Percentiles rank a stretch among this genome's conserved stretches.
phyloP scores from a whole-genome alignment of 2,797 vertebrate species.

The Cyprinella venusta region DNA sequence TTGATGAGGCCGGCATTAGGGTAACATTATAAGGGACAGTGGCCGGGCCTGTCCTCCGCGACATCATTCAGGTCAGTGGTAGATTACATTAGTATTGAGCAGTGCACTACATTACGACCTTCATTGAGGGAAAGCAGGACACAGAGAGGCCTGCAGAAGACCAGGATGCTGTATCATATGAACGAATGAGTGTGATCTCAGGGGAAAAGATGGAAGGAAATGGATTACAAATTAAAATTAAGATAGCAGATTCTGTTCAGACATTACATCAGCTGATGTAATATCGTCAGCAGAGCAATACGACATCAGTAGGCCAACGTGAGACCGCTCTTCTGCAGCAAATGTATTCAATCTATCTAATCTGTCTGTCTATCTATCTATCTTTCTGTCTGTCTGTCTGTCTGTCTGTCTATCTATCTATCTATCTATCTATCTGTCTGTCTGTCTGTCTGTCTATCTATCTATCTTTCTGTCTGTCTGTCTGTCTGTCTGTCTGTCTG shows the following conservation, averaged over 20 bases:
- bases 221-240: constrained; percentile 17
- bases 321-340: not conserved
- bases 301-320: not conserved
- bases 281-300: not conserved
- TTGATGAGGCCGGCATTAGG: constrained; percentile 86
- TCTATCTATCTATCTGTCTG: no score
- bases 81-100: constrained; percentile 86
- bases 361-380: no score
- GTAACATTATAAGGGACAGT: constrained; percentile 86
- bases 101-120: constrained; percentile 85
- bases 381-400: no score
- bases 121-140: constrained; percentile 79
- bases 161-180: constrained; percentile 25
- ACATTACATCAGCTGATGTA: constrained; percentile 11
- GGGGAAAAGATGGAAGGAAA: not conserved
- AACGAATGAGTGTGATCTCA: constrained; percentile 21
- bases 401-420: no score
- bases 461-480: not conserved
- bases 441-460: not conserved
- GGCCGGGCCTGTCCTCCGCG: constrained; percentile 82
- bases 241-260: not conserved
- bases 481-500: no score
- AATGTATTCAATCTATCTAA: not conserved
- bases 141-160: constrained; percentile 62
- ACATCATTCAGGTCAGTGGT: constrained; percentile 80